Base-by-base conservation (phyloP, 2,113 vertebrate species). In the Otolemur garnettii region DNA sequence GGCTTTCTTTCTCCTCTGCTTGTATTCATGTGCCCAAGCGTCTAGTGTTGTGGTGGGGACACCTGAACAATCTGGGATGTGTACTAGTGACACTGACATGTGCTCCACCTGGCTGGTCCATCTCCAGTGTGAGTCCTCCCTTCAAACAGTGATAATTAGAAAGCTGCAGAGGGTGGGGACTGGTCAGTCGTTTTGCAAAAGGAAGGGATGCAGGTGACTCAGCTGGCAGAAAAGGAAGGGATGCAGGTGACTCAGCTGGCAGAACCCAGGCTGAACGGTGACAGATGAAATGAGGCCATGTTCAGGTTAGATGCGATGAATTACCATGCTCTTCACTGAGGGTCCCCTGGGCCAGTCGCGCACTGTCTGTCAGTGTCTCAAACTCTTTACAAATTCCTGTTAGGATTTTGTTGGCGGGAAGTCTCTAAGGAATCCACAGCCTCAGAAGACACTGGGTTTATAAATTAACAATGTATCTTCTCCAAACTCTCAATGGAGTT, bases 341-440 rank as follows among this genome's bases (percentile, higher is more conserved):
- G 66, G 55, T 93, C 97, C 95, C 93, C 55, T 79, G 90, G 81
- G 88, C 62, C 68, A 95, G 90, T 93, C 75, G 92, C 97, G 95
- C 7, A 97, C 96, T 88, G 96, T 81, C 94, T 97, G 93, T 96
- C 96, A 97, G 71, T 94, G 91, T 19, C 88, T 75, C 72, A 97
- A 94, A 98, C 97, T 98, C 91, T 91, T 93, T 96, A 97, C 84
- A 98, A 97, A 97, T 97, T 96, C 96, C 84, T 80, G 79, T 89
- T 95, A 97, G 68, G 55, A 86, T 86, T 78, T 96, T 94, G 45
- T 91, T 80, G 80, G 50, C 81, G 80, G 86, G 28, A 90, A 28
- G 91, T 94, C 96, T 90, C 81, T 87, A 55, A 82, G 93, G 96
- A 97, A 82, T 68, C 78, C 79, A 95, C 28, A 97, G 86, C 28